Evolutionary conservation across 2,797 vertebrate species (phyloP).

Genomic region (Arremon aurantiirostris): DNA sequence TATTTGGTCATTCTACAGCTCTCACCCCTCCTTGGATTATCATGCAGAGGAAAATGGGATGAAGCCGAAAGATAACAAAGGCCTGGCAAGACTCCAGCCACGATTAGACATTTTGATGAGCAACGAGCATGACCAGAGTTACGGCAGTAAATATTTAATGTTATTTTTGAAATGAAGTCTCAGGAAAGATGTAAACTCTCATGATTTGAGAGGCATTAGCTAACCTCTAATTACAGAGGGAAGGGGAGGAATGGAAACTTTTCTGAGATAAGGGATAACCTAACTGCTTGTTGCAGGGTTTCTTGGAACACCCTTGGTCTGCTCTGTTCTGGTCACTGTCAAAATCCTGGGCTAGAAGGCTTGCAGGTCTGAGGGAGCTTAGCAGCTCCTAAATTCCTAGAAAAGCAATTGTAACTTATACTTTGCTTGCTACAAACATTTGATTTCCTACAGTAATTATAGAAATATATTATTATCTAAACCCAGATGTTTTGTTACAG

Average conservation of each 20-base stretch:
- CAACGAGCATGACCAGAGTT: not conserved
- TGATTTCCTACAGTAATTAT: not conserved
- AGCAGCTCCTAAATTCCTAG: slow-evolving; percentile 1
- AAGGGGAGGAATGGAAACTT: slow-evolving; percentile 44
- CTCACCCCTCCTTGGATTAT: not conserved
- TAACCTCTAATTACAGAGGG: slow-evolving; percentile 13
- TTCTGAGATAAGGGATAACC: slow-evolving; percentile 31
- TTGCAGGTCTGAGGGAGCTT: not conserved
- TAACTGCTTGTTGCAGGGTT: slow-evolving; percentile 11
- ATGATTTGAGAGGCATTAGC: not conserved
- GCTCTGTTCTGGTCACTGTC: slow-evolving; percentile 2
- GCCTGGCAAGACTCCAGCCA: not conserved
- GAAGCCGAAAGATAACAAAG: slow-evolving; percentile 13
- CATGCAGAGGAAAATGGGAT: not conserved
- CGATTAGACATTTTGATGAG: not conserved
- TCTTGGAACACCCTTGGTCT: slow-evolving; percentile 1
- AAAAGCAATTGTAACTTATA: slow-evolving; percentile 4
- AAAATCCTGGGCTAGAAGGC: not conserved
- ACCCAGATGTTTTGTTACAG: not conserved
- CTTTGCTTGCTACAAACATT: not conserved
- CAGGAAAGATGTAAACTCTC: slow-evolving; percentile 15
- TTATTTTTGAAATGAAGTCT: slow-evolving; percentile 36
- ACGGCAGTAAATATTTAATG: slow-evolving; percentile 33
- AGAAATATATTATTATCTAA: not conserved
- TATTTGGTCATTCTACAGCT: slow-evolving; percentile 16